These are phyloP conservation scores for Nyctibius bracteatus DNA, from an alignment of 2,113 vertebrate species.

Conservation along the genomic window DNA sequence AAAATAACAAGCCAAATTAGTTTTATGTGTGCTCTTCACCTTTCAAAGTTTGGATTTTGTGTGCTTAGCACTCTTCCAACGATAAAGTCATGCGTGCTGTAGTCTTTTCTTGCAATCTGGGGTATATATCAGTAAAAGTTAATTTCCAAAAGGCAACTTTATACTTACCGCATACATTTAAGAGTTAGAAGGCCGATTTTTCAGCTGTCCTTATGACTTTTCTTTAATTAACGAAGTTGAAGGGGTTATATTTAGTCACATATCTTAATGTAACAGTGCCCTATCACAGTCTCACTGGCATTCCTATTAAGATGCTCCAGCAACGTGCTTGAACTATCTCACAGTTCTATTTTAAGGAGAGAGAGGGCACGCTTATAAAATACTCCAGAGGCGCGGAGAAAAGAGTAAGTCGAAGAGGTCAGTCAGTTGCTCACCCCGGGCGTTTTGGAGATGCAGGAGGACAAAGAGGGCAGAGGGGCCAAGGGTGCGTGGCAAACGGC, in stretches of 20 bases:
- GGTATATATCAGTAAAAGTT: not conserved
- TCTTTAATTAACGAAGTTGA: constrained; percentile 22
- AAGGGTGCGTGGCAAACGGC: not conserved
- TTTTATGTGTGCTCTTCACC: not conserved
- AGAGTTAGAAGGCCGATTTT: not conserved
- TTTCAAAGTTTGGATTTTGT: not conserved
- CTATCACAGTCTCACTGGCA: not conserved
- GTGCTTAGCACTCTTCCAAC: not conserved
- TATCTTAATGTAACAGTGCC: not conserved
- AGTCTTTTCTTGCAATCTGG: not conserved
- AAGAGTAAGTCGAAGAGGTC: not conserved
- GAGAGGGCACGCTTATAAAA: not conserved
- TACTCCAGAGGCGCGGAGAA: not conserved
- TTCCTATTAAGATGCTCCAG: not conserved
- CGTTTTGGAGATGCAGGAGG: not conserved
- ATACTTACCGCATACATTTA: not conserved
- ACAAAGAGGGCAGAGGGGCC: not conserved
- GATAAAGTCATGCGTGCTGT: not conserved
- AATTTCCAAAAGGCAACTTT: not conserved
- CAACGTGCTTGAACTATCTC: not conserved
- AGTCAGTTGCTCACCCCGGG: not conserved
- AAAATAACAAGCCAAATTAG: not conserved
- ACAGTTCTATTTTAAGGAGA: not conserved
- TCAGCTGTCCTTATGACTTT: not conserved
- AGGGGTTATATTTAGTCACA: not conserved